A percentile compares a stretch with the other conserved stretches of the same genome.
Evolutionary conservation across 2,797 vertebrate genomes (phyloP).

Genomic region (Geotria australis): DNA sequence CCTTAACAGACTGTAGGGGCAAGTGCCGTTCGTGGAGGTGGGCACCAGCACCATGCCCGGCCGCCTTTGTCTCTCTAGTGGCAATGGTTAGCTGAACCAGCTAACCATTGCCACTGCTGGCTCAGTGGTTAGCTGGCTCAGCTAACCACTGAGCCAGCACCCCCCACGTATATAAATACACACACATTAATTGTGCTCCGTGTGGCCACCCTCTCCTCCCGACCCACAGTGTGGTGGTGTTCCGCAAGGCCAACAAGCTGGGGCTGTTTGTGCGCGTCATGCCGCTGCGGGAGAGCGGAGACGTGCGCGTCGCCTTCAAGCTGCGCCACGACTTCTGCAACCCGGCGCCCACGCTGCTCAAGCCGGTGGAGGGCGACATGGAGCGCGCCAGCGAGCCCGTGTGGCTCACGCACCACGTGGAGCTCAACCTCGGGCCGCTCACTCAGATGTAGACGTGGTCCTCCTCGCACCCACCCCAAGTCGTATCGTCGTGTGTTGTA

Average conservation of each 20-base stretch:
- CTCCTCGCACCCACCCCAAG: not conserved
- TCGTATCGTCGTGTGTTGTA: no score
- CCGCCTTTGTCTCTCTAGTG: no score
- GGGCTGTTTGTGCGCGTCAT: conserved; percentile 94
- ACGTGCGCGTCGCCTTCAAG: conserved; percentile 67
- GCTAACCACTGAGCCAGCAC: no score
- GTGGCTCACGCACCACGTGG: conserved; percentile 80
- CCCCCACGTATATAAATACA: no score
- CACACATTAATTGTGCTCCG: not conserved
- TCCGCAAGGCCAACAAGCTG: conserved; percentile 93
- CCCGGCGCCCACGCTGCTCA: conserved; percentile 44
- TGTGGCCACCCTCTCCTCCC: conserved; percentile 2
- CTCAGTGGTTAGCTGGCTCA: no score
- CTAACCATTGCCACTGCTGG: no score
- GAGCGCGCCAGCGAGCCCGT: conserved; percentile 34
- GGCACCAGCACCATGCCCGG: no score
- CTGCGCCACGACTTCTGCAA: conserved; percentile 89
- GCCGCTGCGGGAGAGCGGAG: conserved; percentile 42
- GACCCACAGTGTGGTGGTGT: conserved; percentile 43
- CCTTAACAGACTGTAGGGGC: no score
- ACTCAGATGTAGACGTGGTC: conserved; percentile 26
- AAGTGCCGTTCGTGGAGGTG: no score
- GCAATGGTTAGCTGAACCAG: no score
- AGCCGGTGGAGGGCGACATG: conserved; percentile 22
- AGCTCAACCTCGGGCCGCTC: conserved; percentile 63